Evolutionary conservation across 2,888 invertebrate genomes (phyloP).

Genomic region (Stenodema calcarata): DNA sequence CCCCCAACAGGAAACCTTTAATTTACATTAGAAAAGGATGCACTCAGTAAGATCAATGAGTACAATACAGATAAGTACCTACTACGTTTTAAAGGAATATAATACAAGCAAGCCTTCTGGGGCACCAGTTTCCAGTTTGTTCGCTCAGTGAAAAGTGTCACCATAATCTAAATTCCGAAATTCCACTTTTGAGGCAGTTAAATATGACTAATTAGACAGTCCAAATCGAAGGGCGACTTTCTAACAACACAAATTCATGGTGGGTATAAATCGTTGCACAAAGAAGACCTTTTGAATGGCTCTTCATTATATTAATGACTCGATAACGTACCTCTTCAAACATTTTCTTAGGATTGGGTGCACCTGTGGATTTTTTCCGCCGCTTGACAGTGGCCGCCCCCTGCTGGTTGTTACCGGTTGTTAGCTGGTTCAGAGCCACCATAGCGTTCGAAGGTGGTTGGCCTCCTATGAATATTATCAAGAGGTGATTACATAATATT

Average conservation of each 20-base stretch:
- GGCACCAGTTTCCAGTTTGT: no score
- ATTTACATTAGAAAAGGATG: constrained; percentile 9
- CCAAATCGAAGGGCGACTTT: no score
- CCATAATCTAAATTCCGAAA: no score
- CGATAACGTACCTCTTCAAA: constrained; percentile 80
- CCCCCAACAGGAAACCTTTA: constrained; percentile 8
- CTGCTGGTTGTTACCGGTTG: constrained; percentile 67
- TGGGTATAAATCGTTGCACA: no score
- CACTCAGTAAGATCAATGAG: neutral
- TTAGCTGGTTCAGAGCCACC: constrained; percentile 86
- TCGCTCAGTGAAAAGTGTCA: no score
- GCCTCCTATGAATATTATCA: constrained; percentile 66
- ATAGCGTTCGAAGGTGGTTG: constrained; percentile 88
- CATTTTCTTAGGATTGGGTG: constrained; percentile 97
- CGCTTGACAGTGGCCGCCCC: constrained; percentile 82
- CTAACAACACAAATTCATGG: no score
- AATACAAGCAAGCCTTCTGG: no score
- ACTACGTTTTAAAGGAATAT: neutral
- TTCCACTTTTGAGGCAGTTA: no score
- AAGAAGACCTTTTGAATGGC: no score
- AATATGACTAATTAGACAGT: no score
- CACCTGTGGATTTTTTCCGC: constrained; percentile 86
- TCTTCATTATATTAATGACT: no score
- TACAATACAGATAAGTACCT: neutral
- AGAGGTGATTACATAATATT: no score